Conservation (phyloP, 2,113 vertebrate genomes). For the Phoxinus phoxinus region DNA sequence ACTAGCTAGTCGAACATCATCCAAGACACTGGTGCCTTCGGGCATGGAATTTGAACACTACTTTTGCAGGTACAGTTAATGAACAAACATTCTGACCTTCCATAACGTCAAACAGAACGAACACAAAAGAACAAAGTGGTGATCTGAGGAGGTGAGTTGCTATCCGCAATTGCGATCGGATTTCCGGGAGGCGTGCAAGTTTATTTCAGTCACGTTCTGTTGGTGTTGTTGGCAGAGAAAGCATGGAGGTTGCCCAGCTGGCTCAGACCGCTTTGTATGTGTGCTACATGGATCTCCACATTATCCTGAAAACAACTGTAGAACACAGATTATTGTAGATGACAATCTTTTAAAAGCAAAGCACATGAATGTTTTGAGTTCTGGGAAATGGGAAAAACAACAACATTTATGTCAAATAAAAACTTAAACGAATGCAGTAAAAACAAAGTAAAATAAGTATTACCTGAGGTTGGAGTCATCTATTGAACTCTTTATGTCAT, state of each 20-base stretch:
- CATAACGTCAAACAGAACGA: conserved; percentile 11
- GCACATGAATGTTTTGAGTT: not conserved
- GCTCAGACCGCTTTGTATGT: conserved; percentile 98
- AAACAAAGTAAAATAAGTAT: conserved; percentile 7
- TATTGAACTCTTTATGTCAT: conserved; percentile 97
- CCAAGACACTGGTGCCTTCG: not conserved
- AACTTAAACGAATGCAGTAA: too few species aligned
- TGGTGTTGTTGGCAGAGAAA: conserved; percentile 96
- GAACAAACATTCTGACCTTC: conserved; percentile 12
- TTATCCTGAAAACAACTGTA: conserved; percentile 98
- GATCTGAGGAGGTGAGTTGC: not conserved
- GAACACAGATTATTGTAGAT: conserved; percentile 25
- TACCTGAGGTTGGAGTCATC: conserved; percentile 97
- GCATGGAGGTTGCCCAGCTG: conserved; percentile 98
- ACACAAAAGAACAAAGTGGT: conserved; percentile 54
- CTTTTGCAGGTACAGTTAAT: not conserved
- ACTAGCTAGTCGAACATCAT: conserved; percentile 1
- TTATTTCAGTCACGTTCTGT: conserved; percentile 84
- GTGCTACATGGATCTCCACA: conserved; percentile 97
- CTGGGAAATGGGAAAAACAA: not conserved
- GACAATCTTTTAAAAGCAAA: too few species aligned
- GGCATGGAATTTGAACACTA: conserved; percentile 6
- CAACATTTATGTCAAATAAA: not conserved
- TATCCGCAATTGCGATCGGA: conserved; percentile 10
- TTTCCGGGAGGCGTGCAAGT: conserved; percentile 28